Evolutionary conservation across 2,797 vertebrate species (phyloP).

Genomic region (Cyclura pinguis): DNA sequence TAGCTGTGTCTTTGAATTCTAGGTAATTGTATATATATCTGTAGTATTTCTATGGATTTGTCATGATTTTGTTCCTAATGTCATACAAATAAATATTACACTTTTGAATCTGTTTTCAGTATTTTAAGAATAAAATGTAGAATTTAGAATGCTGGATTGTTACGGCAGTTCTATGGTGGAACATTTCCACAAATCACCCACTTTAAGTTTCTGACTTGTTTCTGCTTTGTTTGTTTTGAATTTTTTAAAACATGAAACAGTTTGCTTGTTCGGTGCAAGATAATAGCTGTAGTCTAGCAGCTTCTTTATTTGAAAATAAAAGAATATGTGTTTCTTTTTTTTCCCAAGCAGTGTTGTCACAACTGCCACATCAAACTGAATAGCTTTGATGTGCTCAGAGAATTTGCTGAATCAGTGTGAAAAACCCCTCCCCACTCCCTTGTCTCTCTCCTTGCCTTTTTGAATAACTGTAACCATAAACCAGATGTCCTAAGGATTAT

Average conservation of each 20-base stretch:
- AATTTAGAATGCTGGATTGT: neutral
- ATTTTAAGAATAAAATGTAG: neutral
- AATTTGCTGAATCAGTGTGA: neutral
- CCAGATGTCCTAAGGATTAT: neutral
- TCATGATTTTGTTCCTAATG: neutral
- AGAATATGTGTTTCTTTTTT: neutral
- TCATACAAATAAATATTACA: neutral
- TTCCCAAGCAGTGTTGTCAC: neutral
- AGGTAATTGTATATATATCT: neutral
- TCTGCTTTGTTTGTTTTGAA: neutral
- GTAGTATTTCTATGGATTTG: neutral
- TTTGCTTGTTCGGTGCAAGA: neutral
- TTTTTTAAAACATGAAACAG: neutral
- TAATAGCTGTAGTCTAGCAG: neutral
- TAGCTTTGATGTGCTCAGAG: neutral
- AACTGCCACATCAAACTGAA: neutral
- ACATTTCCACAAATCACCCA: neutral
- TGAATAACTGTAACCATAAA: neutral
- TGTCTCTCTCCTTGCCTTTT: neutral
- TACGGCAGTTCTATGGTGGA: neutral
- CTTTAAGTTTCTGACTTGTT: neutral
- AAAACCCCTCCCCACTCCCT: neutral
- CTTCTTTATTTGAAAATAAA: neutral
- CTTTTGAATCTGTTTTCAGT: neutral
- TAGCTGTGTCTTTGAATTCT: neutral